Evolutionary conservation across 2,888 invertebrate species (phyloP), one percentile per base, ranked within the genome.

Genomic region (Pseudococcus viburni): DNA sequence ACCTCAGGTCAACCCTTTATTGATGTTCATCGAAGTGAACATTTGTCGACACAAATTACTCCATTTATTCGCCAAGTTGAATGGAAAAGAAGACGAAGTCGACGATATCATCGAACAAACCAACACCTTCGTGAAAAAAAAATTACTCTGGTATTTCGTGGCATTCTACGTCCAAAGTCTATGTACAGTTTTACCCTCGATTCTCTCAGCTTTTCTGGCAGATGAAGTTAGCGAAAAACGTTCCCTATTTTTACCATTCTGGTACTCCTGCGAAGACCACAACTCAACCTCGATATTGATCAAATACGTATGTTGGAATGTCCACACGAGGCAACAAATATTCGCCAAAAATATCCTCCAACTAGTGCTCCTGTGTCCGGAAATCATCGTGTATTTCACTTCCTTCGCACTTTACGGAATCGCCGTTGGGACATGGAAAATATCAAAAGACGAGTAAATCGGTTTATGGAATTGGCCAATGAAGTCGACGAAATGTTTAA

Each of bases 91-190:
- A n/a, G 26, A 73, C 33, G 15, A 33, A 0, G 12, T 33, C 33
- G 33, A 33, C 15, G 33, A 73, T 15, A 33, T 73, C 6, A 33
- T 26, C 22, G 33, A 73, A 2, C 68, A 73, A 33, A 33, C 33
- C 12, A 33, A 73, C 9, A 26, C 12, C 9, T 33, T 73, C 68
- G 33, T 26, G 15, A 73, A 73, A 26, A 73, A 33, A 33, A 64
- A 64, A 64, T 64, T 64, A 64, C 22, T 64, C 19, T 64, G 64
- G 64, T 64, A 64, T 64, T 64, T 64, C 19, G 64, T 64, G 6
- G 64, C 64, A 4, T 64, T 64, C 64, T 64, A 64, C 8, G 64
- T 64, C 6, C 22, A 9, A 64, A 64, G 64, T 12, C 64, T 64
- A 22, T 6, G 64, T 22, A 64, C 64, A 22, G 64, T 64, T 22